These are phyloP conservation scores for Cyphomyrus discorhynchus DNA, from an alignment of 2,113 vertebrate species.

Conservation along the genomic window DNA sequence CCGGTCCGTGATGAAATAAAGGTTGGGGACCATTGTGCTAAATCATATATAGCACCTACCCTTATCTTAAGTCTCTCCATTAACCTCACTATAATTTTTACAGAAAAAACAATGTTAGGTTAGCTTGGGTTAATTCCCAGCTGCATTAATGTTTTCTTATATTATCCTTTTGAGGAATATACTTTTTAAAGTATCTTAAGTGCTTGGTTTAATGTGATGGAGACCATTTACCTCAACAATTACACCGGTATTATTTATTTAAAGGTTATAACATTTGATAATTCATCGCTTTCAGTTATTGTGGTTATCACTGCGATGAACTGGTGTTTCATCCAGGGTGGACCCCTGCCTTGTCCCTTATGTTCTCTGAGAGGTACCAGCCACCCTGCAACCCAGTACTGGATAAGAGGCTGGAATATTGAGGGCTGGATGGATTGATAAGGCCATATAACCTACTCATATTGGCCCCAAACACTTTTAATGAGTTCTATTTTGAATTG, in stretches of 20 bases:
- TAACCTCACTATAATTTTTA: neutral
- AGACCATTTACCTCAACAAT: neutral
- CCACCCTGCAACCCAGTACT: neutral
- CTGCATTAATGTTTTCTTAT: neutral
- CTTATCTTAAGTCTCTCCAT: neutral
- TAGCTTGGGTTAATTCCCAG: neutral
- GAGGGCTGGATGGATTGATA: neutral
- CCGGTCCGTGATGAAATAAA: no score
- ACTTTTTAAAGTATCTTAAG: neutral
- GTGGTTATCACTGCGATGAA: neutral
- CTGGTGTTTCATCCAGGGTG: neutral
- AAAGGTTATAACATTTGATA: neutral
- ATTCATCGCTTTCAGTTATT: neutral
- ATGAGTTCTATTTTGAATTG: neutral
- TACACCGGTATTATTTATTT: neutral
- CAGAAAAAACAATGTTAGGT: neutral
- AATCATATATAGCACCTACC: neutral
- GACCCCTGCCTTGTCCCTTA: neutral
- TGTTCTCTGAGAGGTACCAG: neutral
- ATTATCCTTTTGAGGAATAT: neutral
- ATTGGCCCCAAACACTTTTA: neutral
- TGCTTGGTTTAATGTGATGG: neutral
- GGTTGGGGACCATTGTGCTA: neutral
- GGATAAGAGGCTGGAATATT: neutral
- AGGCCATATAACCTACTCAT: neutral